These are phyloP conservation scores for Ictalurus furcatus DNA, from an alignment of 2,113 vertebrate species.

Conservation along the genomic window DNA sequence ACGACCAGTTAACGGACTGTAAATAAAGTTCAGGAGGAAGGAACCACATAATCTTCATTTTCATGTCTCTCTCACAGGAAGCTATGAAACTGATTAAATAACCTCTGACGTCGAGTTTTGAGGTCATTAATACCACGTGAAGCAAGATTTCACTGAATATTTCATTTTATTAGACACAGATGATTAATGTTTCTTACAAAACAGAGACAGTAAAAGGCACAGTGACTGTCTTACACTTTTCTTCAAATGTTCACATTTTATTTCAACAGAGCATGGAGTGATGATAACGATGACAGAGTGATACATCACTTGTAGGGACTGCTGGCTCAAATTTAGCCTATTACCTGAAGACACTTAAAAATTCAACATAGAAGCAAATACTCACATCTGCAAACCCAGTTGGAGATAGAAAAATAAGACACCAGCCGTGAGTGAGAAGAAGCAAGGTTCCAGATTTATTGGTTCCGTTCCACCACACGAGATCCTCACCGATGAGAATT, in stretches of 20 bases:
- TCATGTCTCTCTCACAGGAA: neutral
- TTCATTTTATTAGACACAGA: neutral
- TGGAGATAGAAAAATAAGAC: no score
- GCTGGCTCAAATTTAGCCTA: no score
- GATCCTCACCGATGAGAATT: no score
- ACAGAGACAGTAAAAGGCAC: neutral
- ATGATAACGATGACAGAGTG: neutral
- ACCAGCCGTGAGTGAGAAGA: no score
- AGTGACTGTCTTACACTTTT: neutral
- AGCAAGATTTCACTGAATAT: neutral
- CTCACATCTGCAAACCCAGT: no score
- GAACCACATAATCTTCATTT: neutral
- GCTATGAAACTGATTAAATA: neutral
- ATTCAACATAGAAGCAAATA: no score
- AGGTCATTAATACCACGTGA: neutral
- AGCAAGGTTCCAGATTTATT: no score
- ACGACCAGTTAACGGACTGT: neutral
- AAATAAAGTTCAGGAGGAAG: neutral
- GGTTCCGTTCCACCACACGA: no score
- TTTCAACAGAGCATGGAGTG: neutral
- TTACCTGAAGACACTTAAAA: no score
- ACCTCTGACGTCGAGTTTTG: neutral
- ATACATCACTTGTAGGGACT: no score
- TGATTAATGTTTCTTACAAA: neutral
- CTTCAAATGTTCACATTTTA: conserved; percentile 7